Base-by-base conservation (phyloP, 2,888 invertebrate genomes). In the Melolontha melolontha region DNA sequence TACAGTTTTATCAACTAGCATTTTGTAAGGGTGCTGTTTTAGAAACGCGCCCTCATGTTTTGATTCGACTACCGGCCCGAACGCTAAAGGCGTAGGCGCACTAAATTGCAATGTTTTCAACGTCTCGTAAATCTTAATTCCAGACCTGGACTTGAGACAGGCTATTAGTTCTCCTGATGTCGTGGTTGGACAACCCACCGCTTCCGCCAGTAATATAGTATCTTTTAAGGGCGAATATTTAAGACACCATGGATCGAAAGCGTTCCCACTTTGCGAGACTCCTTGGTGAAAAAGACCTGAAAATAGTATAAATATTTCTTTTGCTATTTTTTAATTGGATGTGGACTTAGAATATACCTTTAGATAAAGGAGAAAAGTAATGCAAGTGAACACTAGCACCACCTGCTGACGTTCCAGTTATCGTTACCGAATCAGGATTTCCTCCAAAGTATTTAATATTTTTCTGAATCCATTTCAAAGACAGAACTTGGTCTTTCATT, bases 351-450 rank as follows among this genome's bases (percentile, higher is more conserved):
- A 22, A 57, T 14, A 11, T 52, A 57, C 55, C 55, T 57, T 14
- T 41, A 4, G 55, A 57, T 12, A 57, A 17, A 0, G 17, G 55
- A 1, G 55, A 57, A 6, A 57, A 57, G n/a, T 89, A 88, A 69
- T 91, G 92, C 74, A 90, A 88, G 79, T 91, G 90, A 0, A 90
- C 90, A 72, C 91, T 89, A 1, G 88, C 90, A 41, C 88, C 91
- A 0, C 92, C 92, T 0, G 92, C 89, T 2, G 91, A 91, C 74
- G 87, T 85, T 1, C 92, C 92, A 0, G 87, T 80, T 1, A 92
- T 77, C 0, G 90, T 89, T 22, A 92, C 85, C 70, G 87, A 87
- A 41, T 87, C 85, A 1, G 90, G 87, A 82, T 91, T 87, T 0
- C 92, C 92, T 1, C 90, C 90, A 75, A 92, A 92, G 77, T 84